These are phyloP conservation scores for Pemphigus obesinymphae DNA, from an alignment of 1,140 invertebrate species.

Conservation along the genomic window DNA sequence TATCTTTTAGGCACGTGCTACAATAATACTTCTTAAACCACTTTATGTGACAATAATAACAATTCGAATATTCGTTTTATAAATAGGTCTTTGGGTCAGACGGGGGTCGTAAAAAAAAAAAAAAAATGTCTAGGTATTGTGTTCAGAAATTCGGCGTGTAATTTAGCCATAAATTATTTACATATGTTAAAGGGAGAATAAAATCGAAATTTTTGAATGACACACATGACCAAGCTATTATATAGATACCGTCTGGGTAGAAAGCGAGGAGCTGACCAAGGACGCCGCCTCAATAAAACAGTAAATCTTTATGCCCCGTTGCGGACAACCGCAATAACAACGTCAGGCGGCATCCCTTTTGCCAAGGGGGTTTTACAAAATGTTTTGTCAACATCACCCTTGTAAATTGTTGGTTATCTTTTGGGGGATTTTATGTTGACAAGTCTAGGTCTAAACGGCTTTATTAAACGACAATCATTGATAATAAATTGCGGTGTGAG, in stretches of 20 bases:
- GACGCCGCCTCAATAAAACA: conserved; percentile 36
- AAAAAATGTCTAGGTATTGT: neutral
- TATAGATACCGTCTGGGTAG: neutral
- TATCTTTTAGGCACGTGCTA: conserved; percentile 32
- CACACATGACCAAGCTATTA: neutral
- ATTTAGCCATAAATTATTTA: conserved; percentile 13
- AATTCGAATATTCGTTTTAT: conserved; percentile 20
- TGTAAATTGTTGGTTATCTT: conserved; percentile 6
- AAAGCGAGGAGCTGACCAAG: conserved; percentile 36
- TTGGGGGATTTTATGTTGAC: conserved; percentile 21
- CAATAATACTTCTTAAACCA: neutral
- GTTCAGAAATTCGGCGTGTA: conserved; percentile 20
- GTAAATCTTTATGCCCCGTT: conserved; percentile 27
- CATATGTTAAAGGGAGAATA: conserved; percentile 19
- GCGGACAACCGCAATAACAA: conserved; percentile 28
- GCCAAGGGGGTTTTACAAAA: neutral
- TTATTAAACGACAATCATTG: conserved; percentile 7
- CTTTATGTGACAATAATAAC: conserved; percentile 8
- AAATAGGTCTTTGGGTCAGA: conserved; percentile 37
- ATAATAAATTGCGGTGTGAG: neutral
- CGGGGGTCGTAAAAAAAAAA: conserved; percentile 20
- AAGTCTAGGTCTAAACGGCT: neutral
- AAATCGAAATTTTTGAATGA: conserved; percentile 33
- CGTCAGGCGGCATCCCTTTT: conserved; percentile 26
- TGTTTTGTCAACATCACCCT: conserved; percentile 31